Base-by-base conservation (phyloP, 2,888 invertebrate species). In the Uropetala carovei region DNA sequence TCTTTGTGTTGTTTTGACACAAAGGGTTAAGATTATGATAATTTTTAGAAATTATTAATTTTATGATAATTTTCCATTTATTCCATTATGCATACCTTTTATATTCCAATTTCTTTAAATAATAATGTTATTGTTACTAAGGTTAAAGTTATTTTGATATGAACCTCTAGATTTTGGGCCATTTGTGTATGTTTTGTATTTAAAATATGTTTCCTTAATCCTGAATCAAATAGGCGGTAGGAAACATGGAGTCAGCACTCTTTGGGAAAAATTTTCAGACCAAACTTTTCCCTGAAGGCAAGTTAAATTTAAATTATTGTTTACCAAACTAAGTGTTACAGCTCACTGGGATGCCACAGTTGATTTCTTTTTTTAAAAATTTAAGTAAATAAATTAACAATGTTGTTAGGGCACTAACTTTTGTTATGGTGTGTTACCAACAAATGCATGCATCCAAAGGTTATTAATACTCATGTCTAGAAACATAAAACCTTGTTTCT, bases 191-290 rank as follows among this genome's bases (percentile, higher is more conserved):
- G 43, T 10, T 75, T 75, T 75, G n/a, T 81, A 8, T 83, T 43
- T n/a, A 57, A 92, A 9, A 83, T 81, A 60, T 84, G 27, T 81
- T 92, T 92, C 93, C 93, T 93, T 93, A 92, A 92, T 84, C 27
- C 83, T 10, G 59, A 27, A 22, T 84, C 10, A 60, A 92, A 56
- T 95, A 97, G 97, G 98, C 98, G 60, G 96, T 99, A 92, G 98
- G 98, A 93, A 99, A 99, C 95, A 95, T 99, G 92, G 99, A 99
- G 95, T 96, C 97, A 92, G 96, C 97, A 82, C 94, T 98, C 82
- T 98, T 99, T 96, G 99, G 99, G 0, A 97, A 97, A 94, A 97
- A 97, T 93, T 98, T 98, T 94, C 99, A 99, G 95, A 96, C 98
- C 43, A 98, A 98, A 95, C 94, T 97, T 27, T 97, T 99, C 93